phyloP scores from a whole-genome alignment of 2,113 vertebrate species.

The Paedocypris sp. region DNA sequence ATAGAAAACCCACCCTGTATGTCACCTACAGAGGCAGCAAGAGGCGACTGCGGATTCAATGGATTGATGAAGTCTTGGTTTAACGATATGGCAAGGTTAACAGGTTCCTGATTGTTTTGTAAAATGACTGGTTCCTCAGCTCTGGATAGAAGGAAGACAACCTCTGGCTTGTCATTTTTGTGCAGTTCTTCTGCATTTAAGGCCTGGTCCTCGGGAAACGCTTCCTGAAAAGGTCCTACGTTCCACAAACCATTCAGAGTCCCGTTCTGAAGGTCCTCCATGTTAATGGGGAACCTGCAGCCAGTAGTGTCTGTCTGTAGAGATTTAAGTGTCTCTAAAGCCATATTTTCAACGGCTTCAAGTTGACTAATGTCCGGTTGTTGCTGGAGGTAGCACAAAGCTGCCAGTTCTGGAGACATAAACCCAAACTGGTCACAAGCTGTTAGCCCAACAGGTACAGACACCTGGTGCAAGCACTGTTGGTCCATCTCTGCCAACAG shows the following conservation, averaged over 20 bases:
- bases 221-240: slow-evolving; percentile 26
- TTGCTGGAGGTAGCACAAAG: slow-evolving; percentile 22
- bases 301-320: slow-evolving; percentile 20
- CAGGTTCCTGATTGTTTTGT: slow-evolving; percentile 7
- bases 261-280: slow-evolving; percentile 20
- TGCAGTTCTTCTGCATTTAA: slow-evolving; percentile 16
- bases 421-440: slow-evolving; percentile 42
- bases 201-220: slow-evolving; percentile 14
- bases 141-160: slow-evolving; percentile 44
- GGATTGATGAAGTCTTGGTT: slow-evolving; percentile 51
- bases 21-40: slow-evolving; percentile 47
- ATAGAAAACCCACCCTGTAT: slow-evolving; percentile 49
- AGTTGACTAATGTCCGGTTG: slow-evolving; percentile 38
- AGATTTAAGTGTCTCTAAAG: slow-evolving; percentile 20
- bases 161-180: slow-evolving; percentile 28
- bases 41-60: slow-evolving; percentile 49
- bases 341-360: slow-evolving; percentile 7
- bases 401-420: slow-evolving; percentile 36
- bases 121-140: slow-evolving; percentile 28
- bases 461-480: slow-evolving; percentile 40
- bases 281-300: slow-evolving; percentile 16
- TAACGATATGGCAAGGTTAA: slow-evolving; percentile 31
- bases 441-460: slow-evolving; percentile 42
- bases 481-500: slow-evolving; percentile 41
- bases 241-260: slow-evolving; percentile 15